A percentile compares a stretch with the other conserved stretches of the same genome.
These are phyloP conservation scores for Anguilla marmorata DNA, from an alignment of 2,797 vertebrate species.

Conservation along the genomic window DNA sequence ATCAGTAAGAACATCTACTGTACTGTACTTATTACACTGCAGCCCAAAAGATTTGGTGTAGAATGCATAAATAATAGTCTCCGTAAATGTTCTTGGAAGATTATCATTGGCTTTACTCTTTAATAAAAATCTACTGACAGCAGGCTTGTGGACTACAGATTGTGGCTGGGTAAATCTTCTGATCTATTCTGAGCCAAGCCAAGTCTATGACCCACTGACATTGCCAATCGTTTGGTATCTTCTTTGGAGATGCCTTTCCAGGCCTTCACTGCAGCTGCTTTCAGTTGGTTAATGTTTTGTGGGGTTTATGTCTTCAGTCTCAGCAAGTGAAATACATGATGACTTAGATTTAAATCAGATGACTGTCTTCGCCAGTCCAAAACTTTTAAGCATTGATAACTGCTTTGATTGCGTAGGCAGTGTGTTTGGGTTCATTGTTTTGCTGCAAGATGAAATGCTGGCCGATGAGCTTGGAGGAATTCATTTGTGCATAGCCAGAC, in stretches of 20 bases:
- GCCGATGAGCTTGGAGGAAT: not conserved
- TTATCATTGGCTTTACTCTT: conserved; percentile 27
- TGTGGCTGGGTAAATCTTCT: conserved; percentile 32
- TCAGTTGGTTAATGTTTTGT: no score
- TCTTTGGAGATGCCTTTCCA: no score
- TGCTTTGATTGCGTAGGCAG: not conserved
- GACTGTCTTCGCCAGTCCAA: not conserved
- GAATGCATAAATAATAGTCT: not conserved
- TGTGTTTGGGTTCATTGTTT: not conserved
- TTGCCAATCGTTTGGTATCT: no score
- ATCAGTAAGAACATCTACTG: not conserved
- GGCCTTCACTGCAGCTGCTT: no score
- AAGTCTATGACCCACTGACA: no score
- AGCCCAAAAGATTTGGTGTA: not conserved
- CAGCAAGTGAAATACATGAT: not conserved
- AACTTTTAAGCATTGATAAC: not conserved
- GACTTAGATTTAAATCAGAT: not conserved
- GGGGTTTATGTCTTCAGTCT: not conserved
- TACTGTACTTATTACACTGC: not conserved
- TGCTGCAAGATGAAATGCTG: not conserved
- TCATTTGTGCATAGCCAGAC: not conserved
- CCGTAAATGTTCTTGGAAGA: not conserved
- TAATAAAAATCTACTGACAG: conserved; percentile 33
- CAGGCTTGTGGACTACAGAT: conserved; percentile 37
- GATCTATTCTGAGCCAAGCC: not conserved